A percentile compares a stretch with the other conserved stretches of the same genome.
Conservation (phyloP, 2,797 vertebrate genomes). For the Leucoraja ocellata region DNA sequence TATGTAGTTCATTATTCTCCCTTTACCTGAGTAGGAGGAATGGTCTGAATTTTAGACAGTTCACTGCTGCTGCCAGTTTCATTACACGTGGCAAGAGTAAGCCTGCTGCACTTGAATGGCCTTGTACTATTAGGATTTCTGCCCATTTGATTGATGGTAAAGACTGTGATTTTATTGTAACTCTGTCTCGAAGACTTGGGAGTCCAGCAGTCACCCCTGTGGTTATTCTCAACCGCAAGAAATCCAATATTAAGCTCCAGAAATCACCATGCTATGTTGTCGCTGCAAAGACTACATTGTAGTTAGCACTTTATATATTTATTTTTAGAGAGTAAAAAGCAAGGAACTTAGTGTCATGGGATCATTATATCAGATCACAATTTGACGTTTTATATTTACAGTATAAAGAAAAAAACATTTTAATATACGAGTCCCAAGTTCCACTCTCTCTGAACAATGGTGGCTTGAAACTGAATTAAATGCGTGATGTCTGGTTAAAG, state of each 20-base stretch:
- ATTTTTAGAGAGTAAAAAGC: neutral
- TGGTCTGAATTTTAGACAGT: neutral
- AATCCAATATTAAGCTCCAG: neutral
- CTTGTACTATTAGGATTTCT: neutral
- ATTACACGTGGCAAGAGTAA: neutral
- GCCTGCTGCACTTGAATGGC: neutral
- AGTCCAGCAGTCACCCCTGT: neutral
- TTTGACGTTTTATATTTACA: neutral
- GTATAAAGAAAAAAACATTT: neutral
- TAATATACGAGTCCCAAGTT: neutral
- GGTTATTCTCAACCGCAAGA: neutral
- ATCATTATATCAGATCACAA: neutral
- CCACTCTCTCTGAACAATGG: neutral
- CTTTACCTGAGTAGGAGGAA: neutral
- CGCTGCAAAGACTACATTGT: neutral
- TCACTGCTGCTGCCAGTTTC: neutral
- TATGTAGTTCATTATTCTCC: neutral
- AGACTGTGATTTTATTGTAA: slow-evolving; percentile 13
- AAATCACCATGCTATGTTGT: neutral
- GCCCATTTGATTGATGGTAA: neutral
- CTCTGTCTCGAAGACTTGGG: neutral
- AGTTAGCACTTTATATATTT: neutral
- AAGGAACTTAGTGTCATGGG: neutral
- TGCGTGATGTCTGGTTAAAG: neutral
- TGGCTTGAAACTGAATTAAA: neutral